Evolutionary conservation across 2,888 invertebrate species (phyloP), one percentile per base, ranked within the genome.

Genomic region (Ligdia adustata): DNA sequence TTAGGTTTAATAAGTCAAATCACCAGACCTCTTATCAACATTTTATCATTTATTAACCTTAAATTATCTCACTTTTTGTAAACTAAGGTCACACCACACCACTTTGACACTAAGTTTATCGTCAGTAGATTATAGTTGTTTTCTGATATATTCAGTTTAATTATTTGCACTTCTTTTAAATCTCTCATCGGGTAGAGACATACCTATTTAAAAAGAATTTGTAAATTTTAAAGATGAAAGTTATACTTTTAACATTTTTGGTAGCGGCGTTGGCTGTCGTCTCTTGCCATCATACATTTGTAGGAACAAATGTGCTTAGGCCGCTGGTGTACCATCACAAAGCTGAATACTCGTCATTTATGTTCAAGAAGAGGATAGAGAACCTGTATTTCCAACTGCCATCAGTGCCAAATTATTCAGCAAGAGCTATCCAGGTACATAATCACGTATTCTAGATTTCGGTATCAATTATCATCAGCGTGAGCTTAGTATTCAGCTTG

Each of bases 301-400:
- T 81, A 16, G 86, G 86, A 0, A 81, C 82, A 0, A 85, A 60
- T 50, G 71, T 82, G 0, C 22, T 43, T 1, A 63, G 78, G n/a
- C 69, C 71, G 0, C 1, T 72, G 33, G 62, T 79, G 0, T 75
- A 69, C 20, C 76, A 80, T 11, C 59, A 64, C 2, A 51, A 60
- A 2, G 69, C 52, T 0, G 44, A 72, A 5, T 78, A 64, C 32
- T 49, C 57, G 2, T 54, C 79, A 0, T 63, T 62, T 15, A 20
- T 68, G 1, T 75, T 79, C 16, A 66, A 60, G 26, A 84, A 85
- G 51, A 69, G 79, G 9, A 60, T 85, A 1, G 83, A 84, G 50
- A 72, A 75, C 31, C 7, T 77, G 1, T 68, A 66, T 46, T 78
- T 61, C 33, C 41, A 56, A 1, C n/a, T 82, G 15, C 79, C 80